Conservation (phyloP, 2,113 vertebrate genomes). For the Poeciliopsis turrubarensis region DNA sequence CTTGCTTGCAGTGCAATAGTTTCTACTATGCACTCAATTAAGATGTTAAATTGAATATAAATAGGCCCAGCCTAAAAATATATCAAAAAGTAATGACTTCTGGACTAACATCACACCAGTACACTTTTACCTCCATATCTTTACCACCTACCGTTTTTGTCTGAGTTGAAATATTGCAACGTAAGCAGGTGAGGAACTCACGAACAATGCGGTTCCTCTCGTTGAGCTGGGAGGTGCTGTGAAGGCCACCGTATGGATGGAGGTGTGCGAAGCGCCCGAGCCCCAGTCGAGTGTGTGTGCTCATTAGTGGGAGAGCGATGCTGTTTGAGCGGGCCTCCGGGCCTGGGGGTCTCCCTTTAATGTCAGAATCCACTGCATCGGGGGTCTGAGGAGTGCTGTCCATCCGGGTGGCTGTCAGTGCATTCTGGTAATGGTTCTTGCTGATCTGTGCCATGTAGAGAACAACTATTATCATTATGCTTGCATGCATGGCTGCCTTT, state of each 20-base stretch:
- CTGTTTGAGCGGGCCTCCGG: conserved; percentile 78
- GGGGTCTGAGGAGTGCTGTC: conserved; percentile 95
- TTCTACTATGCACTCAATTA: not conserved
- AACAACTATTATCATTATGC: not conserved
- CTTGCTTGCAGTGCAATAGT: not conserved
- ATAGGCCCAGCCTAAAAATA: no score
- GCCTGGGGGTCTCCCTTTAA: conserved; percentile 61
- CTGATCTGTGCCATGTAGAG: conserved; percentile 82
- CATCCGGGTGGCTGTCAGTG: conserved; percentile 90
- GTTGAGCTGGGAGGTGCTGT: conserved; percentile 81
- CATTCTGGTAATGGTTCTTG: conserved; percentile 95
- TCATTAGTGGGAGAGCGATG: conserved; percentile 75
- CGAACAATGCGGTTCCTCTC: conserved; percentile 84
- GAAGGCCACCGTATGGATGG: conserved; percentile 69
- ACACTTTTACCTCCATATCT: not conserved
- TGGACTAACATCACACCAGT: not conserved
- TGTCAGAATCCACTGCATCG: conserved; percentile 75
- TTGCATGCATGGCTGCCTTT: not conserved
- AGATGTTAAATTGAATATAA: not conserved
- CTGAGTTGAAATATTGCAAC: not conserved
- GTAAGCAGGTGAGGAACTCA: conserved; percentile 61
- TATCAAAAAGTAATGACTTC: not conserved
- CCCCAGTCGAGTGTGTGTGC: conserved; percentile 67
- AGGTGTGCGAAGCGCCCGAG: conserved; percentile 74
- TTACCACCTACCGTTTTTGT: not conserved